Conservation (phyloP, 2,888 invertebrate species). For the Agrotis ipsilon region DNA sequence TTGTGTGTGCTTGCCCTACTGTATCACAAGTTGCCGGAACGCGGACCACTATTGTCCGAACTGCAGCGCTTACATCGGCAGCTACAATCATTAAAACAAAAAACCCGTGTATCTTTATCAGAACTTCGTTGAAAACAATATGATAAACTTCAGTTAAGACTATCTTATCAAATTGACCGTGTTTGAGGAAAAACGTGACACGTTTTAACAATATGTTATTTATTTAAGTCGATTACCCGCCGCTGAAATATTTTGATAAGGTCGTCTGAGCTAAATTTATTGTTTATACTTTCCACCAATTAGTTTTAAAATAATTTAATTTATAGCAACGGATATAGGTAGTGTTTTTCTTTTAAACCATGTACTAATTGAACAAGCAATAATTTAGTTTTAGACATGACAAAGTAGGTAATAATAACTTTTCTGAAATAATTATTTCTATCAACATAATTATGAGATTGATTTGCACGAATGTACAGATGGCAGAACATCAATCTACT, state of each 20-base stretch:
- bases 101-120: neutral
- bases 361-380: too few relatives aligned
- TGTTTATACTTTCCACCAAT: neutral
- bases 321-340: too few relatives aligned
- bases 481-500: too few relatives aligned
- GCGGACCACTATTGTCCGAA: constrained; percentile 57
- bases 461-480: too few relatives aligned
- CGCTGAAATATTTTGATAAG: neutral
- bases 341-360: too few relatives aligned
- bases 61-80: constrained; percentile 41
- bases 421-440: too few relatives aligned
- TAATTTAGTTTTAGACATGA: neutral
- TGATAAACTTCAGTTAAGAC: constrained; percentile 1
- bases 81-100: constrained; percentile 13
- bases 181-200: constrained; percentile 17
- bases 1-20: constrained; percentile 42
- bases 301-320: neutral
- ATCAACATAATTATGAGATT: too few relatives aligned
- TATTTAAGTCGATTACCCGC: neutral
- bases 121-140: constrained; percentile 8
- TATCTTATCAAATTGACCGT: constrained; percentile 16
- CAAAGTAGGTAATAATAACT: neutral
- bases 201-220: neutral
- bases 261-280: neutral
- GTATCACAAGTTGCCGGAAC: constrained; percentile 34